These are phyloP conservation scores for Babyrousa celebensis DNA, from an alignment of 2,797 vertebrate species.

Conservation along the genomic window DNA sequence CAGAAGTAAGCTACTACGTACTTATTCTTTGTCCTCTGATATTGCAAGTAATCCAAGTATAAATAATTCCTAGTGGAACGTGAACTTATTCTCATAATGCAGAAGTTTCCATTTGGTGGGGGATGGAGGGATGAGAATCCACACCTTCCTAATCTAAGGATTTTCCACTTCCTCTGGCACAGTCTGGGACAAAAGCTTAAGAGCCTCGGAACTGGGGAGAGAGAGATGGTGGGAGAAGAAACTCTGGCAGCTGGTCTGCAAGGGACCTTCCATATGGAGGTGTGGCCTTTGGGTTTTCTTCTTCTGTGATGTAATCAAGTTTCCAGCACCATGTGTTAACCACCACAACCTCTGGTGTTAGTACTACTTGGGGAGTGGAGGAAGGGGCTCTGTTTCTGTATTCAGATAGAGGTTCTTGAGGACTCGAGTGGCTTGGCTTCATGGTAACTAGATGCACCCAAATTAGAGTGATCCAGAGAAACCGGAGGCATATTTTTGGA, in stretches of 20 bases:
- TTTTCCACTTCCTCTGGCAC: neutral
- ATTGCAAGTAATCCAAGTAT: conserved; percentile 68
- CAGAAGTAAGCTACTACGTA: conserved; percentile 61
- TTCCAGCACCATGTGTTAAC: neutral
- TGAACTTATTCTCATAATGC: conserved; percentile 52
- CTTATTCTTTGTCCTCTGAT: conserved; percentile 71
- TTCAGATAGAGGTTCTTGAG: neutral
- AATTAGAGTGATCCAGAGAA: conserved; percentile 29
- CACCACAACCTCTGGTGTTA: neutral
- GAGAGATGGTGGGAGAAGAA: neutral
- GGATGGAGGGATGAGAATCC: neutral
- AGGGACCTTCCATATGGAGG: neutral
- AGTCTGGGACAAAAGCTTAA: neutral
- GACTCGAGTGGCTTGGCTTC: neutral
- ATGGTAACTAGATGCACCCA: neutral
- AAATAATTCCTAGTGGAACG: conserved; percentile 65
- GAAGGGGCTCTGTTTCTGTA: neutral
- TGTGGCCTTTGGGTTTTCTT: neutral
- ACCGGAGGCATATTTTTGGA: neutral
- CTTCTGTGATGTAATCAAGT: neutral
- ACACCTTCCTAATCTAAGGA: neutral
- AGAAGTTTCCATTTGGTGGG: conserved; percentile 53
- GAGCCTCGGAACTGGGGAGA: neutral
- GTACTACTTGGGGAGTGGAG: neutral
- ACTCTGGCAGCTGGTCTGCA: neutral